phyloP scores from a whole-genome alignment of 35 echinoderm and acorn worm species.

The Chiridota heheva region DNA sequence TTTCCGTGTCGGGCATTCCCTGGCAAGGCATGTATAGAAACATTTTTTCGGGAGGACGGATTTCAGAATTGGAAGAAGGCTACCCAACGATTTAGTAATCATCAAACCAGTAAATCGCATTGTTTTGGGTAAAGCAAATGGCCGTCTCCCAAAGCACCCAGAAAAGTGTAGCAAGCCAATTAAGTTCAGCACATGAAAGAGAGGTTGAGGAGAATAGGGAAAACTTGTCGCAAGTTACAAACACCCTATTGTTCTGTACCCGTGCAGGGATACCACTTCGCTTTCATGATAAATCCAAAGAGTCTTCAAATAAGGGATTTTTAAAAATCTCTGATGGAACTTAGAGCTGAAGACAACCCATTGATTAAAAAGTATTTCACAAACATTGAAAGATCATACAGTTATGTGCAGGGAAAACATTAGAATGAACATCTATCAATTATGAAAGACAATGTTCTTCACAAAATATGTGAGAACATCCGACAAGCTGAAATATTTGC shows the following conservation, averaged over 20 bases:
- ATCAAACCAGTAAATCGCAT: too few species aligned
- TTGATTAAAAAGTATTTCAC: conserved; percentile 9
- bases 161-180: conserved; percentile 29
- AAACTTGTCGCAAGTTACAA: conserved; percentile 9
- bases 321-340: conserved; percentile 25
- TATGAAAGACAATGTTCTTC: conserved; percentile 40
- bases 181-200: conserved; percentile 22
- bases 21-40: too few species aligned
- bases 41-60: too few species aligned
- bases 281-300: conserved; percentile 14
- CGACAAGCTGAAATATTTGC: conserved; percentile 19
- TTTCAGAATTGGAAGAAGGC: too few species aligned
- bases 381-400: conserved; percentile 17
- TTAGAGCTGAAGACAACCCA: background rate
- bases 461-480: conserved; percentile 4
- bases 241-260: conserved; percentile 16
- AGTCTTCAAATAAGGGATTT: conserved; percentile 29
- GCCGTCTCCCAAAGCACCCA: background rate
- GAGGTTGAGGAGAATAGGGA: conserved; percentile 22
- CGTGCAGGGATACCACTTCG: conserved; percentile 32
- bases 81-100: too few species aligned
- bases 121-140: background rate
- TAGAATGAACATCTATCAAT: conserved; percentile 33
- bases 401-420: conserved; percentile 28
- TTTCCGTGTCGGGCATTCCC: too few species aligned